Percentiles rank a stretch among this genome's conserved stretches.
phyloP scores from a whole-genome alignment of 2,797 vertebrate genomes.

The Tangara arthus region DNA sequence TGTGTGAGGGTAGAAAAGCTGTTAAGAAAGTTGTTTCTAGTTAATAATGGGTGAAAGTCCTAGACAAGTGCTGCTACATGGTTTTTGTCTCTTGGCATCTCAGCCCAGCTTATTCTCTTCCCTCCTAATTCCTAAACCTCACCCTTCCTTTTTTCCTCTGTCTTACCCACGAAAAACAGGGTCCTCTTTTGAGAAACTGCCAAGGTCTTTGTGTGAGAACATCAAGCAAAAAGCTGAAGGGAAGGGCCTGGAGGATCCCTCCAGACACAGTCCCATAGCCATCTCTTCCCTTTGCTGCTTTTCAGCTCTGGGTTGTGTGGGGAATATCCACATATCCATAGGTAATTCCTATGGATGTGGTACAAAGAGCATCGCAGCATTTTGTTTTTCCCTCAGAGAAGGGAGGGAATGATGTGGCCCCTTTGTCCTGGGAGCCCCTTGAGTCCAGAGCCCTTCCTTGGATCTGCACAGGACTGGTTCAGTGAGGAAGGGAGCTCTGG shows the following conservation, averaged over 20 bases:
- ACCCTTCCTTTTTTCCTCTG: not conserved
- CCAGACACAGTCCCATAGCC: not conserved
- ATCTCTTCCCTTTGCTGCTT: not conserved
- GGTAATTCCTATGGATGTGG: not conserved
- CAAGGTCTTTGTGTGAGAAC: not conserved
- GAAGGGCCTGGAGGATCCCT: not conserved
- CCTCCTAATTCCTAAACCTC: not conserved
- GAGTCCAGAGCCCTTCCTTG: not conserved
- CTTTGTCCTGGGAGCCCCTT: not conserved
- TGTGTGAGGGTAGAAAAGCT: not conserved
- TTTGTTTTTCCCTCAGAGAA: not conserved
- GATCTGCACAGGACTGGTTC: not conserved
- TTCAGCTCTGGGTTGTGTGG: not conserved
- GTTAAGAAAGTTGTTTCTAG: not conserved
- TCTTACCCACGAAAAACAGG: not conserved
- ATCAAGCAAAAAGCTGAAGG: not conserved
- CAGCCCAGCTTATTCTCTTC: not conserved
- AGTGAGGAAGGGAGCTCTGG: not conserved
- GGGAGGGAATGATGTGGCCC: not conserved
- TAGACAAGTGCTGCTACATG: not conserved
- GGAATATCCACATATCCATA: not conserved
- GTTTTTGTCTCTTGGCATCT: not conserved
- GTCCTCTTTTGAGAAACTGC: not conserved
- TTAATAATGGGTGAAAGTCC: not conserved
- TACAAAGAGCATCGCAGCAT: not conserved